These are phyloP conservation scores for Enteromius fasciolatus DNA, from an alignment of 2,797 vertebrate genomes.

Conservation along the genomic window DNA sequence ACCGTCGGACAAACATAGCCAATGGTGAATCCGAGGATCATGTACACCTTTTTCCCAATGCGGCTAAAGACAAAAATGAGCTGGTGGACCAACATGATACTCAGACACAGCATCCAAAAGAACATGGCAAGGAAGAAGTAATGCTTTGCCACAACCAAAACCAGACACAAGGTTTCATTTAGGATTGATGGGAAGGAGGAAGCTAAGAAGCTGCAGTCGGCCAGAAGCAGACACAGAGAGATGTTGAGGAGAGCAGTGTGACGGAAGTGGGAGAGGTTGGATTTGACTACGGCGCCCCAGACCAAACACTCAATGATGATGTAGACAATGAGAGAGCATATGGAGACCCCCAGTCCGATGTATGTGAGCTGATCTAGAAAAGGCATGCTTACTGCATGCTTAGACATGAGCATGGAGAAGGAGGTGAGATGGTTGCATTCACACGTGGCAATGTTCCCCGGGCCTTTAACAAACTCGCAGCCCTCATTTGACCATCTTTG, in stretches of 20 bases:
- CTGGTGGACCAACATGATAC: constrained; percentile 81
- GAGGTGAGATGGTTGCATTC: constrained; percentile 79
- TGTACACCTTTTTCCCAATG: constrained; percentile 76
- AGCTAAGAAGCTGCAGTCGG: constrained; percentile 72
- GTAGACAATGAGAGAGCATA: constrained; percentile 75
- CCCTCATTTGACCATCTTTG: constrained; percentile 68
- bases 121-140: constrained; percentile 81
- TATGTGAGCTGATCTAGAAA: constrained; percentile 69
- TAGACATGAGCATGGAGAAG: constrained; percentile 79
- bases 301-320: constrained; percentile 76
- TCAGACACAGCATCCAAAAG: constrained; percentile 82
- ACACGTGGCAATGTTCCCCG: constrained; percentile 61
- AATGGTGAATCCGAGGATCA: constrained; percentile 75
- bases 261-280: constrained; percentile 79
- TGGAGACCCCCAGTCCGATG: constrained; percentile 74
- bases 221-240: constrained; percentile 74
- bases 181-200: constrained; percentile 46
- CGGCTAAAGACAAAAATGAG: constrained; percentile 83
- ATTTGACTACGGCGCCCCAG: constrained; percentile 80
- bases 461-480: constrained; percentile 51
- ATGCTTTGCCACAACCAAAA: constrained; percentile 74
- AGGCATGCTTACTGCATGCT: background rate
- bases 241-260: constrained; percentile 83
- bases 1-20: constrained; percentile 77
- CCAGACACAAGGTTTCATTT: constrained; percentile 60